Base-by-base conservation (phyloP, 2,888 invertebrate genomes). In the Timema cristinae region DNA sequence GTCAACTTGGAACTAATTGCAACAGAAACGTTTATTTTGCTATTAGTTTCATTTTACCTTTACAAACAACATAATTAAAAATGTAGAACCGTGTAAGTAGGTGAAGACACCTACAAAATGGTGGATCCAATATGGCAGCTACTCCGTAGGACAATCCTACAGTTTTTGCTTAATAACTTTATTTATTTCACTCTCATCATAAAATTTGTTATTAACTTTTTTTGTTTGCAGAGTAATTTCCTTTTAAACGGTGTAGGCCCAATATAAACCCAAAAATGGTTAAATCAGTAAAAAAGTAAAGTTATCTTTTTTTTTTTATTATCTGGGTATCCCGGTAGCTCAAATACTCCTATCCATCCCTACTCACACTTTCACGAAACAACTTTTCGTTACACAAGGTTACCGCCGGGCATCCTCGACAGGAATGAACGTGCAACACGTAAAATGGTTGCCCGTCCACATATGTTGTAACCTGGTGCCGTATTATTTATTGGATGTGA, bases 141-240 rank as follows among this genome's bases (percentile, higher is more conserved):
- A 4, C 32, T 32, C 32, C 59, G 15, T 59, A 13, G 1, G 13
- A 32, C 59, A 59, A 15, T 59, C 59, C 8, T 8, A 32, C 8
- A n/a, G 15, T 15, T 8, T 59, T 59, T 13, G 5, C 15, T 59
- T 9, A 59, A n/a, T 13, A 13, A 59, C 59, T n/a, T 59, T n/a
- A 8, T n/a, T n/a, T 5, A 13, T 59, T n/a, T 59, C 59, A 59
- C 59, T 59, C 13, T 8, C 16, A 59, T n/a, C n/a, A 59, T 5
- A 13, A 59, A 59, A 59, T 13, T 59, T 9, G 13, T 59, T n/a
- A 59, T 8, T 32, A 13, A 59, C 59, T 16, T 8, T 59, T 59
- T 59, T 59, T 59, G 13, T 59, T 59, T 59, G 59, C 13, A 59
- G n/a, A n/a, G 59, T 16, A 8, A 59, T 59, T 59, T 59, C 59